Base-by-base conservation (phyloP, 2,797 vertebrate species). In the Paguma larvata region DNA sequence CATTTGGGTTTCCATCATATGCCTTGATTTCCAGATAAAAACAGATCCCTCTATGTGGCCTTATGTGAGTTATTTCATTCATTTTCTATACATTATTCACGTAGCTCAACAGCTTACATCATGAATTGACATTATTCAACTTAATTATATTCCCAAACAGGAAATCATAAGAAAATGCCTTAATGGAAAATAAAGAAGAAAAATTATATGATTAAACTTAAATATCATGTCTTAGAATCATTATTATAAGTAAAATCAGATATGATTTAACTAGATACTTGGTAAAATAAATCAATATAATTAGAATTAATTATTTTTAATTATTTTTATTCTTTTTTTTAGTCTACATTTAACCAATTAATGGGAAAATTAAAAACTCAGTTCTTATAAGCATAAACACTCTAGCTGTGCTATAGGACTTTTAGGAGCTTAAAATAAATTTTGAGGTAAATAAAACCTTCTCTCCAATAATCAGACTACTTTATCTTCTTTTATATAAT, bases 81-180 rank as follows among this genome's bases (percentile, higher is more conserved):
- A 82, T 5, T 59, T 59, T 56, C 19, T 7, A 0, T 62, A 46
- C 0, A 59, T 13, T 75, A 82, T 78, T 63, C 25, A 59, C 4
- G 10, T 3, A 65, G 63, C 19, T 73, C 44, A 83, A 83, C 13
- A 73, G 13, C 1, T 23, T 72, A 77, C 21, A 56, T 32, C 4
- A 48, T 73, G 18, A 38, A 80, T 75, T 92, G 14, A 85, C 10
- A 82, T 95, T 14, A 90, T 89, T 94, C 70, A 91, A 73, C 12
- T 46, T 21, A 75, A 59, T 16, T 78, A 56, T 41, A 84, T 77
- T 67, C 27, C 63, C 16, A 86, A 79, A 63, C 0, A 78, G 80
- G n/a, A 82, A 80, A 12, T 15, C 4, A 88, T 62, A 72, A 38
- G 62, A 82, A 85, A 89, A 68, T 23, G 2, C 1, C 5, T 77